phyloP scores from a whole-genome alignment of 2,113 vertebrate species.

The Chloebia gouldiae region DNA sequence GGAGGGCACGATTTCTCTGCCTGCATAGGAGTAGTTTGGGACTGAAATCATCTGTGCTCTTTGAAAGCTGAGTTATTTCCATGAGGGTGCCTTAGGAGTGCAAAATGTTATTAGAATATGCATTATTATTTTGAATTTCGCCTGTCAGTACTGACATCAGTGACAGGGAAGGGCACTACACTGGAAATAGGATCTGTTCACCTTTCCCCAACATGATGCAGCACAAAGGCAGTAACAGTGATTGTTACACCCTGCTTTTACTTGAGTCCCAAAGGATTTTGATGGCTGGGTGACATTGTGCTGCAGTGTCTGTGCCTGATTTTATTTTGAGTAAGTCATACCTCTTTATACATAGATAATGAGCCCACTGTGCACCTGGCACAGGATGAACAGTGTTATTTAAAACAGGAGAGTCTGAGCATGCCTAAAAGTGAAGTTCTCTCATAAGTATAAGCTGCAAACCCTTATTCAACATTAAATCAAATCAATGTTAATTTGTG shows the following conservation, averaged over 20 bases:
- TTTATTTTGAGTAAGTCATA: slow-evolving; percentile 53
- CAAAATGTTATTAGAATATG: slow-evolving; percentile 53
- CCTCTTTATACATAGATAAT: slow-evolving; percentile 58
- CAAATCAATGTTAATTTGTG: slow-evolving; percentile 84
- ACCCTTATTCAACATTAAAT: slow-evolving; percentile 81
- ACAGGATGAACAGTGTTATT: slow-evolving; percentile 55
- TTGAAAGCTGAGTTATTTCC: slow-evolving; percentile 31
- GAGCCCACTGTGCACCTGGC: slow-evolving; percentile 49
- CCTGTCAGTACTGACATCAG: slow-evolving; percentile 11
- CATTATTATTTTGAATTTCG: slow-evolving; percentile 53
- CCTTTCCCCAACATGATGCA: slow-evolving; percentile 12
- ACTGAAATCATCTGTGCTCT: not conserved
- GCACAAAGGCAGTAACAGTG: slow-evolving; percentile 8
- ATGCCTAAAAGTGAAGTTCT: slow-evolving; percentile 68
- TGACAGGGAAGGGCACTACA: slow-evolving; percentile 38
- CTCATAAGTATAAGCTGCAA: slow-evolving; percentile 76
- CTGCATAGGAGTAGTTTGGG: not conserved
- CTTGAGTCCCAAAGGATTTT: not conserved
- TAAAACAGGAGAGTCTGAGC: slow-evolving; percentile 63
- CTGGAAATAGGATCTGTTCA: not conserved
- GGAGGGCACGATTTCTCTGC: not conserved
- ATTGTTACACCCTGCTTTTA: not conserved
- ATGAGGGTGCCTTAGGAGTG: slow-evolving; percentile 17
- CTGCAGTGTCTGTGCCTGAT: slow-evolving; percentile 44
- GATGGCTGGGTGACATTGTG: slow-evolving; percentile 37